Evolutionary conservation across 2,113 vertebrate species (phyloP).

Genomic region (Phoenicopterus ruber): DNA sequence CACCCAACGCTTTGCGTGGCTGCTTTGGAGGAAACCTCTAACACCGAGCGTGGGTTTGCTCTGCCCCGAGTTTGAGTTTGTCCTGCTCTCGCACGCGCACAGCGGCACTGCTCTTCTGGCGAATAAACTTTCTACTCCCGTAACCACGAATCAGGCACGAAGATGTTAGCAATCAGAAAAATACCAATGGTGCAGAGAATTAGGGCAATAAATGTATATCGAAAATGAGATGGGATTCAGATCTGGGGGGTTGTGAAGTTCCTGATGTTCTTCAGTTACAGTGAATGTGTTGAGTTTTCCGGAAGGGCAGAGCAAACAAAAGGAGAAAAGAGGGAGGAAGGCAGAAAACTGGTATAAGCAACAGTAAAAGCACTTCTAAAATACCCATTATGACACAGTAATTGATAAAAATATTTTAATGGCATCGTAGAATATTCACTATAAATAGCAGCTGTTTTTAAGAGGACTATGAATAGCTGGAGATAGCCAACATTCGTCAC

Average conservation of each 20-base stretch:
- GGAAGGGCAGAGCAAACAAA: neutral
- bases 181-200: neutral
- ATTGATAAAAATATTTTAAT: neutral
- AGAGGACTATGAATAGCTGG: neutral
- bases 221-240: neutral
- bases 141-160: fast-evolving
- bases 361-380: neutral
- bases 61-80: neutral
- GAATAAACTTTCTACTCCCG: neutral
- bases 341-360: neutral
- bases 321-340: neutral
- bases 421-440: neutral
- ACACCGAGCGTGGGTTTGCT: neutral
- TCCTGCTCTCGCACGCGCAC: neutral
- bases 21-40: neutral
- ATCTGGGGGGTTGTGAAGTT: neutral
- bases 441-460: neutral
- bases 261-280: neutral
- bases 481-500: neutral
- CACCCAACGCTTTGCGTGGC: neutral
- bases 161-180: neutral
- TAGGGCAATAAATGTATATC: neutral
- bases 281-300: neutral
- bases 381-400: neutral
- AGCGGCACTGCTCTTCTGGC: neutral